These are phyloP conservation scores for Odocoileus hemionus DNA, from an alignment of 2,113 vertebrate species.

Conservation along the genomic window DNA sequence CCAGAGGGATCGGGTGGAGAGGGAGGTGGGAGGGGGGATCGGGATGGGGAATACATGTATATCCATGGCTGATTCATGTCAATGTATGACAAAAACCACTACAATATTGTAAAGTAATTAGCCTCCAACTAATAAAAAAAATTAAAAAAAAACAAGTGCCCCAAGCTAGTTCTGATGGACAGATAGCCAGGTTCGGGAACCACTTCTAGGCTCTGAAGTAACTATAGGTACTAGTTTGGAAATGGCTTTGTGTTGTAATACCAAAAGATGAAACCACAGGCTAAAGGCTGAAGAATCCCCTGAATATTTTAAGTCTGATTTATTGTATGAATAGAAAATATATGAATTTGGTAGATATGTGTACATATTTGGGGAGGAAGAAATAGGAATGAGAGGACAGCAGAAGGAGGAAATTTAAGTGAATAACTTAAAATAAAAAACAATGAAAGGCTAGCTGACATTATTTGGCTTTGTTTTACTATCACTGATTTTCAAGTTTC, in stretches of 20 bases:
- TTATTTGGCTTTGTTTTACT: background rate
- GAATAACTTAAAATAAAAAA: background rate
- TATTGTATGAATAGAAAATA: constrained; percentile 14
- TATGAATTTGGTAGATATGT: background rate
- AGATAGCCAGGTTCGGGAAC: background rate
- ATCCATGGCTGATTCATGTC: too few species aligned
- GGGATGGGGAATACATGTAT: too few species aligned
- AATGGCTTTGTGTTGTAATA: background rate
- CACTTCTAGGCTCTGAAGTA: background rate
- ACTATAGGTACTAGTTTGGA: background rate
- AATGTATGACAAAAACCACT: too few species aligned
- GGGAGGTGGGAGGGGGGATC: too few species aligned
- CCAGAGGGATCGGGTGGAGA: too few species aligned
- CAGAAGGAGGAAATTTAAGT: background rate
- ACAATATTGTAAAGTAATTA: too few species aligned
- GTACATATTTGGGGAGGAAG: background rate
- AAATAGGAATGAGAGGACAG: background rate
- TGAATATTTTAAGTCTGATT: background rate
- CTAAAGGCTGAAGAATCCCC: background rate
- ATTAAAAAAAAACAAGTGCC: background rate
- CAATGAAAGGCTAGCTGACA: background rate
- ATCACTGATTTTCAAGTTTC: constrained; percentile 13
- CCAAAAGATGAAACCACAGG: background rate
- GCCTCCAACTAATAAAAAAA: background rate
- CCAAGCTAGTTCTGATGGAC: background rate